Evolutionary conservation across 2,113 vertebrate species (phyloP), one percentile per base, ranked within the genome.

Genomic region (Seriola quinqueradiata): DNA sequence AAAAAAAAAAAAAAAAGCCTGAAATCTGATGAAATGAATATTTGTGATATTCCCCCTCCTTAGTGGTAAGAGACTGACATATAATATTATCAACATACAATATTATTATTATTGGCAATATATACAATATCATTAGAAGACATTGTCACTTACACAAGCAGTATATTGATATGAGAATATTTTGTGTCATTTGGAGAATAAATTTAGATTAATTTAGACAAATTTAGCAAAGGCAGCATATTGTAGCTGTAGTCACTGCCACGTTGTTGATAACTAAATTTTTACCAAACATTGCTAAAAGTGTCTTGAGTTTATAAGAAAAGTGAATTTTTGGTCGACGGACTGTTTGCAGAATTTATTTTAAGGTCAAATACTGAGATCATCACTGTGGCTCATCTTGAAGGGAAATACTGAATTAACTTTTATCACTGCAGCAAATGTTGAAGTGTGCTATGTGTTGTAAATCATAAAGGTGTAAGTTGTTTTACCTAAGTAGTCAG

Each of bases 1-100:
- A 71, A 65, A 46, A 44, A 63, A 52, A 21, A 4, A 12, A 67
- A 52, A 42, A 5, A 73, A 78, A 40, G 17, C 17, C 14, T 74
- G 46, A 63, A 67, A 71, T 44, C 19, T 50, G 58, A 28, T 17
- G 55, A 44, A 36, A 3, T 32, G 40, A 21, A 21, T 69, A 69
- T 8, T 46, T 57, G 9, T 64, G 42, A 73, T 34, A 54, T 48
- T 40, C 40, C 5, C 40, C 5, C 44, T 21, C 21, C 5, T 38
- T 9, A 9, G 0, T 0, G 10, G 28, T 25, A 76, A 58, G 14
- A 14, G 4, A 21, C 19, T 70, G 19, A 54, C 17, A 17, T 32
- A 40, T 2, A 19, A 3, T 36, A 36, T 77, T 10, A 8, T 1
- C 17, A 42, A 11, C 8, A 32, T 42, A 40, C 10, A 40, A 46